These are phyloP conservation scores for Scaptomyza reducta DNA, from an alignment of 2,888 invertebrate genomes.

Conservation along the genomic window DNA sequence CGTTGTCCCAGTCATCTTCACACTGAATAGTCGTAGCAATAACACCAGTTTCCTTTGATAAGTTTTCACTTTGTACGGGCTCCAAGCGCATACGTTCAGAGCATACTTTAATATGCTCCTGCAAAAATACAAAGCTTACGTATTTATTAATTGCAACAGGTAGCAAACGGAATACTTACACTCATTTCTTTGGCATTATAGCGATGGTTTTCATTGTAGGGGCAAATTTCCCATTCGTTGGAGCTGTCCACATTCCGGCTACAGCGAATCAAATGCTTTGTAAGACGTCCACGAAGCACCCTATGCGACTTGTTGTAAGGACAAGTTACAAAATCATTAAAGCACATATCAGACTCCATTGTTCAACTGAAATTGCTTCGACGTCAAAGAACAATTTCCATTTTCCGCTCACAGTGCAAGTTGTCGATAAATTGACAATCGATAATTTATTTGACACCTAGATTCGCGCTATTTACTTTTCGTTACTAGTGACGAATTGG, in stretches of 20 bases:
- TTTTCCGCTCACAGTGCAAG: too few species aligned
- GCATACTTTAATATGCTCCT: constrained; percentile 39
- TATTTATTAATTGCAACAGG: neutral
- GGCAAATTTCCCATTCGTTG: constrained; percentile 12
- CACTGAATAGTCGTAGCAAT: constrained; percentile 5
- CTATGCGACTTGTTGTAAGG: constrained; percentile 35
- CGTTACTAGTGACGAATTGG: neutral
- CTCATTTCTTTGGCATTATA: neutral
- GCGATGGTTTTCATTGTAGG: constrained; percentile 37
- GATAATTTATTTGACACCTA: neutral
- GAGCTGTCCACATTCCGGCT: neutral
- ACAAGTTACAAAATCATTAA: constrained; percentile 37
- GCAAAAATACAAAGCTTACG: neutral
- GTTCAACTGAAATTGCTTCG: neutral
- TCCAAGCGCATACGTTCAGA: neutral
- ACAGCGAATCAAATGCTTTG: constrained; percentile 37
- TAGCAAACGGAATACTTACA: constrained; percentile 23
- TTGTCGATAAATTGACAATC: neutral
- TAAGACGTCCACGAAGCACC: constrained; percentile 30
- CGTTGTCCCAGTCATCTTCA: constrained; percentile 45
- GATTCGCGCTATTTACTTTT: neutral
- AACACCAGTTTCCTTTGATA: neutral
- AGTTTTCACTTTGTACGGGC: neutral
- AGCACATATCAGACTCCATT: constrained; percentile 22
- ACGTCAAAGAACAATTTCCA: neutral